Base-by-base conservation (phyloP, 2,797 vertebrate species). In the Trematomus bernacchii region DNA sequence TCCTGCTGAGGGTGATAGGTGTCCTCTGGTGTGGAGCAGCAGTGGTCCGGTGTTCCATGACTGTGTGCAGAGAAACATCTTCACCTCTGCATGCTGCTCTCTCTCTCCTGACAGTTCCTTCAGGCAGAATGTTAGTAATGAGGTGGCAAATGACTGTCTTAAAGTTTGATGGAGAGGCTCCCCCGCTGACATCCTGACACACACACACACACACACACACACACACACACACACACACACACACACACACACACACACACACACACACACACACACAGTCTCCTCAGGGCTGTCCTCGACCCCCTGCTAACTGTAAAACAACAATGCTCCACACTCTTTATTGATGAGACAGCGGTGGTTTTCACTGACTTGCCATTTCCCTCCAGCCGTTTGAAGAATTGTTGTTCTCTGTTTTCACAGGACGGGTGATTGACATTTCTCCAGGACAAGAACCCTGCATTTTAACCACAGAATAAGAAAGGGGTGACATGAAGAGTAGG, bases 131-230 rank as follows among this genome's bases (percentile, higher is more conserved):
- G 53, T 91, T 92, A 91, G 92, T 91, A 94, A 95, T 89, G 94
- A 95, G 93, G 92, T 93, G 94, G 94, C 94, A 96, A 96, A 96
- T 94, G 91, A 92, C 93, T 92, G 92, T 92, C 90, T 90, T 91
- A 92, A 87, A 89, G 90, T 87, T 92, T 89, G 80, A 91, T 82
- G 87, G 94, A 93, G 92, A 92, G 93, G 92, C 88, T 1, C 89
- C 88, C 89, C 92, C 54, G 76, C 93, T 94, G 90, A 86, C 85
- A 89, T 73, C 77, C 80, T 74, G 72, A 80, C 46, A 62, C 46
- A 77, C 81, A 80, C 58, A 76, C 52, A 54, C 52, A 54, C 52
- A 79, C 40, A 62, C 53, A 78, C 80, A 81, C 66, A 76, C 78
- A 79, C 68, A 82, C 47, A 58, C 53, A 79, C 79, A 80, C 64